These are phyloP conservation scores for Branchinecta sandiegonensis DNA, from an alignment of 2,888 invertebrate species.

Conservation along the genomic window DNA sequence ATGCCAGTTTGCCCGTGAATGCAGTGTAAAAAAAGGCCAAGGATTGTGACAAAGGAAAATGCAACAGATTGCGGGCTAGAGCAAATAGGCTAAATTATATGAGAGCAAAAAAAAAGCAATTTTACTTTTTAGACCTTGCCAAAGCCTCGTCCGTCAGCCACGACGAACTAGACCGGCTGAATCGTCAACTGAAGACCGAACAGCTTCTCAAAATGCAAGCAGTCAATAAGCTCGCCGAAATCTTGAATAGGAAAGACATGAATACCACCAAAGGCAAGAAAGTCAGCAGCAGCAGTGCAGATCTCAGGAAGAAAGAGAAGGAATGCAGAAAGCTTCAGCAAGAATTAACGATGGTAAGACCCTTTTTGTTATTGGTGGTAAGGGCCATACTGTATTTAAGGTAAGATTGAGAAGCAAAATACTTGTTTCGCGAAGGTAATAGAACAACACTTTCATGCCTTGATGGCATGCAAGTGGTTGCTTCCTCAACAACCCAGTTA, in stretches of 20 bases:
- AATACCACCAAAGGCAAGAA: constrained; percentile 51
- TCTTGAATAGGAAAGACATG: constrained; percentile 82
- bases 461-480: too few relatives aligned
- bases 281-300: constrained; percentile 56
- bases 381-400: too few relatives aligned
- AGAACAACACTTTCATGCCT: too few relatives aligned
- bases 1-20: too few relatives aligned
- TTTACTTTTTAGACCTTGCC: background rate
- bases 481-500: too few relatives aligned
- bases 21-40: too few relatives aligned
- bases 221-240: constrained; percentile 91
- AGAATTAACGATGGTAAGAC: constrained; percentile 57
- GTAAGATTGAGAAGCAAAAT: too few relatives aligned
- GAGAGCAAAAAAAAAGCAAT: too few relatives aligned
- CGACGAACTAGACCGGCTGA: constrained; percentile 65
- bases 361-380: background rate
- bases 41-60: too few relatives aligned
- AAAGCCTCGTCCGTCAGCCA: constrained; percentile 43
- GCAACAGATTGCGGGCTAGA: too few relatives aligned
- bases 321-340: constrained; percentile 87
- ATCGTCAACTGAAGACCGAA: constrained; percentile 69
- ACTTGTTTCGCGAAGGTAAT: too few relatives aligned
- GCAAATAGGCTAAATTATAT: too few relatives aligned
- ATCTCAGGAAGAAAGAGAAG: constrained; percentile 76
- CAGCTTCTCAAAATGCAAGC: constrained; percentile 79